These are phyloP conservation scores for Leucophora obtusa DNA, from an alignment of 2,888 invertebrate species.

Conservation along the genomic window DNA sequence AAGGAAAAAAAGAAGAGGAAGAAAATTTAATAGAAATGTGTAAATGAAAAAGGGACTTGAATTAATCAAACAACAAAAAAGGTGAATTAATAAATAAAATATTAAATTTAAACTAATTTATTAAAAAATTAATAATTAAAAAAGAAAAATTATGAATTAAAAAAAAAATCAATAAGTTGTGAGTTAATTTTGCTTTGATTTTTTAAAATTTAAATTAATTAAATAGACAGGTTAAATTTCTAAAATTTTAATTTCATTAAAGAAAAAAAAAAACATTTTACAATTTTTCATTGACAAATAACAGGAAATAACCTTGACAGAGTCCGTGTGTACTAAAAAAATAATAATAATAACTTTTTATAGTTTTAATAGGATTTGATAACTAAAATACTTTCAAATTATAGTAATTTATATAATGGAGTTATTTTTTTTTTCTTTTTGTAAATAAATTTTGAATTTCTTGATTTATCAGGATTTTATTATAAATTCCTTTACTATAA, in stretches of 20 bases:
- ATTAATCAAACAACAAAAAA: slow-evolving; percentile 6
- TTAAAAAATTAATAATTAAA: background rate
- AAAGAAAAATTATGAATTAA: background rate
- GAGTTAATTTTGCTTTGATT: background rate
- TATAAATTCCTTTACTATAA: slow-evolving; percentile 34
- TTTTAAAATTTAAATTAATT: background rate
- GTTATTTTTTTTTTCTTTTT: background rate
- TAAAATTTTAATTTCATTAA: too few species aligned
- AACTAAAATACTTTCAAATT: background rate
- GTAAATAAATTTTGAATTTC: background rate
- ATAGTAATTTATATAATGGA: background rate
- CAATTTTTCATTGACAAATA: slow-evolving; percentile 54
- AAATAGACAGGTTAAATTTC: too few species aligned
- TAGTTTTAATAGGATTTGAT: background rate
- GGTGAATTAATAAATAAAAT: background rate
- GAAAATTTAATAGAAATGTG: slow-evolving; percentile 10
- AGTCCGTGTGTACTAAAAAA: slow-evolving; percentile 67
- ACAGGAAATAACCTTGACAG: slow-evolving; percentile 71
- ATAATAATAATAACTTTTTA: slow-evolving; percentile 64
- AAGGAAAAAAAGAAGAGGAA: slow-evolving; percentile 35
- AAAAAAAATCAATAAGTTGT: background rate
- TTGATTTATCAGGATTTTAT: background rate
- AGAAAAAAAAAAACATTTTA: background rate
- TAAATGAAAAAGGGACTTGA: slow-evolving; percentile 11
- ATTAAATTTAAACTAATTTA: background rate